Conservation (phyloP, 2,888 invertebrate genomes). For the Autographa pulchrina region DNA sequence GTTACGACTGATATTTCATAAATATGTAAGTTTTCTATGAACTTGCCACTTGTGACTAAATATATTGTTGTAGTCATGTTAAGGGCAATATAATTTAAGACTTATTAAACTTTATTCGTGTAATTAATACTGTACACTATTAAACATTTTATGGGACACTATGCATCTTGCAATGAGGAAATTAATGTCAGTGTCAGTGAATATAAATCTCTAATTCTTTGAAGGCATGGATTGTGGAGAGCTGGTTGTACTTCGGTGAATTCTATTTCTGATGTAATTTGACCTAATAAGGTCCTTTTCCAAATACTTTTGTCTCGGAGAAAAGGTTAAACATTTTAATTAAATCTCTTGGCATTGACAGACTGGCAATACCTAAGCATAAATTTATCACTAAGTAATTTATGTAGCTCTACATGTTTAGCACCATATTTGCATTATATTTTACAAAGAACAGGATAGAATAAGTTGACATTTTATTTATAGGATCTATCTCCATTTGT, state of each 20-base stretch:
- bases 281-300: neutral
- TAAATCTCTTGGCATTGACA: neutral
- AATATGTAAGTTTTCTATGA: neutral
- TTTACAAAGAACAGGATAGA: constrained; percentile 32
- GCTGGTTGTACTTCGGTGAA: neutral
- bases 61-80: neutral
- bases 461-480: constrained; percentile 31
- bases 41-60: neutral
- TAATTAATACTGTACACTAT: constrained; percentile 4
- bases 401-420: neutral
- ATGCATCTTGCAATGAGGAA: neutral
- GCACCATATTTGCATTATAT: constrained; percentile 32
- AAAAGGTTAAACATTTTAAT: too few relatives aligned
- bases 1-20: neutral
- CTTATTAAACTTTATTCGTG: neutral
- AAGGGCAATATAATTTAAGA: neutral
- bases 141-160: neutral
- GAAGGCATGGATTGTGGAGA: neutral
- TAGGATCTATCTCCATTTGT: constrained; percentile 8
- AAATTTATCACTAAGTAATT: neutral
- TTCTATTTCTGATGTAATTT: neutral
- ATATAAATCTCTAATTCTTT: neutral
- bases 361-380: neutral
- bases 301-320: neutral
- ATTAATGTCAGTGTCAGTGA: neutral